A percentile compares a stretch with the other conserved stretches of the same genome.
phyloP scores from a whole-genome alignment of 2,888 invertebrate genomes.

The Drosophila leonis region DNA sequence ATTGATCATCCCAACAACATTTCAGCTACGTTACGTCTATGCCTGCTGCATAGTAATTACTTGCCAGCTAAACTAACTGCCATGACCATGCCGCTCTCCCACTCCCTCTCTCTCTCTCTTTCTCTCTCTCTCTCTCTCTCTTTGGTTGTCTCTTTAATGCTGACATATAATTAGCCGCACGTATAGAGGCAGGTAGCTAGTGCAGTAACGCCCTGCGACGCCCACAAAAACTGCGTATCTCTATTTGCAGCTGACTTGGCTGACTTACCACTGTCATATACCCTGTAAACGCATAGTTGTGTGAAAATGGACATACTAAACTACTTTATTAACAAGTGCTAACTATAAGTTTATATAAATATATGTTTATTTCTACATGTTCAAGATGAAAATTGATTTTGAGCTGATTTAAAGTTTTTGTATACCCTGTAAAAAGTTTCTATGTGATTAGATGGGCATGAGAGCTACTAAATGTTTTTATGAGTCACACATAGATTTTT shows the following conservation, averaged over 20 bases:
- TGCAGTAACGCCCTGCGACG: slow-evolving; percentile 45
- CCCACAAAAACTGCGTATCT: slow-evolving; percentile 47
- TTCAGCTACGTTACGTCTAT: slow-evolving; percentile 51
- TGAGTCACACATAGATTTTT: background rate
- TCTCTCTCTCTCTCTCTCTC: background rate
- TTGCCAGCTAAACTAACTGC: slow-evolving; percentile 45
- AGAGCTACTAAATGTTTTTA: no score
- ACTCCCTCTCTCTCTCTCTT: background rate
- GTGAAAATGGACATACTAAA: background rate
- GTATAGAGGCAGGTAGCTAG: slow-evolving; percentile 47
- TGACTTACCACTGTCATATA: slow-evolving; percentile 1
- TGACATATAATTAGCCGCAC: slow-evolving; percentile 69
- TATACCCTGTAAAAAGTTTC: background rate
- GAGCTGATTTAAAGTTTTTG: background rate
- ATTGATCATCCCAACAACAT: slow-evolving; percentile 44
- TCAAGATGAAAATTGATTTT: background rate
- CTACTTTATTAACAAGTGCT: background rate
- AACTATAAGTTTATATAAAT: no score
- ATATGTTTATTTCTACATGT: no score
- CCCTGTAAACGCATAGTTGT: background rate
- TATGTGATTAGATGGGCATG: background rate
- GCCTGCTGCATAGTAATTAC: slow-evolving; percentile 74
- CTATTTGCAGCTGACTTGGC: slow-evolving; percentile 34
- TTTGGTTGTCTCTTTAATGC: slow-evolving; percentile 7
- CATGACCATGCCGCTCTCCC: slow-evolving; percentile 14